Evolutionary conservation across 2,113 vertebrate genomes (phyloP), one percentile per base, ranked within the genome.

Genomic region (Neodon shergylaensis): DNA sequence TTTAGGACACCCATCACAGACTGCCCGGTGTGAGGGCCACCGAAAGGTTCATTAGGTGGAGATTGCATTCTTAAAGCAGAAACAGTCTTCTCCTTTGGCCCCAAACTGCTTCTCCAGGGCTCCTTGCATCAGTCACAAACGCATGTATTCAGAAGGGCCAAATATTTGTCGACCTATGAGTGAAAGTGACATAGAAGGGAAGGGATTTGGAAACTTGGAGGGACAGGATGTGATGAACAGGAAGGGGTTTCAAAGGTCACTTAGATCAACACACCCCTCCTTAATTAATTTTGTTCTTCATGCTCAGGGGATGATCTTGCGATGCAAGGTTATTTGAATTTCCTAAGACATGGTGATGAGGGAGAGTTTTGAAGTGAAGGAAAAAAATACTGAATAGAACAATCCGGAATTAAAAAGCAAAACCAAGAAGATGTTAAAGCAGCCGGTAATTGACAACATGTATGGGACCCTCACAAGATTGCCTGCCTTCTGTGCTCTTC

Each of bases 41-140:
- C 58, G 33, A 85, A 89, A 94, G 79, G 68, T 81, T 88, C 90
- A 44, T 93, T 93, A 95, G 87, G 85, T 83, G 33, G 49, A 58
- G 66, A 74, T 83, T 86, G 21, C 63, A 49, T 26, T 72, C 33
- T 79, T 36, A 91, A 87, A 31, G 36, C 54, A 87, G 91, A 93
- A 77, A 66, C 87, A 4, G 19, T 26, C 39, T 52, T 90, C 12
- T 83, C 17, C 21, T 24, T 6, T 61, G 8, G 17, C 70, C 39
- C 88, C 66, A 77, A 14, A 47, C 90, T 88, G 78, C 82, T 96
- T 90, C 93, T n/a, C 13, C 89, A 49, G 83, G 58, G 33, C 31
- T 97, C 73, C 19, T 54, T n/a, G 63, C 61, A 28, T 92, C 63
- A 88, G 91, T 66, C 91, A 44, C 44, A 96, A 72, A 68, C 74